A percentile compares a stretch with the other conserved stretches of the same genome.
Evolutionary conservation across 2,888 invertebrate species (phyloP).

Genomic region (Drosophila mettleri): DNA sequence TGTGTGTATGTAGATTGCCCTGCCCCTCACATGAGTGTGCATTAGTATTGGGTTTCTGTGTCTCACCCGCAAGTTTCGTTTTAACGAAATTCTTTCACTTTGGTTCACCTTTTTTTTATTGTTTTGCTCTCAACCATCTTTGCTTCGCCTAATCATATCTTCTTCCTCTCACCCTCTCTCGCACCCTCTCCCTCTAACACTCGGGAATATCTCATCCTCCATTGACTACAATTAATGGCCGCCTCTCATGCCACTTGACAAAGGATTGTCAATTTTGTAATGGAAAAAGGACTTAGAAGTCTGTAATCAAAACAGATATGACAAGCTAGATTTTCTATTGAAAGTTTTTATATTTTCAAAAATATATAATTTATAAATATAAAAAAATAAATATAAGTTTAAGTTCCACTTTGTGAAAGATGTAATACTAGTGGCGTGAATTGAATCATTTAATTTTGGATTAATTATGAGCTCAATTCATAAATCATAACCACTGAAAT

Average conservation of each 20-base stretch:
- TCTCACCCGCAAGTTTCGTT: conserved; percentile 46
- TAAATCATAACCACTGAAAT: no score
- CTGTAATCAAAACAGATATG: neutral
- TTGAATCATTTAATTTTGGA: no score
- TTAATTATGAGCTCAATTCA: no score
- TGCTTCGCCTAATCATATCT: conserved; percentile 22
- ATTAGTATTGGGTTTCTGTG: conserved; percentile 45
- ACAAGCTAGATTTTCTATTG: neutral
- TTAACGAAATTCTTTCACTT: conserved; percentile 55
- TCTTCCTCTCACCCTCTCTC: neutral
- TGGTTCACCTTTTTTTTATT: conserved; percentile 22
- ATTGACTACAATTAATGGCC: conserved; percentile 34
- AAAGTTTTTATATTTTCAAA: neutral
- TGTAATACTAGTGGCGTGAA: no score
- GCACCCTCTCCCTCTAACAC: neutral
- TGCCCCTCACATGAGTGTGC: conserved; percentile 16
- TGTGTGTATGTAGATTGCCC: conserved; percentile 25
- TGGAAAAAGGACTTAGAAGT: neutral
- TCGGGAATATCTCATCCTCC: conserved; percentile 19
- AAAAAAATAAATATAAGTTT: neutral
- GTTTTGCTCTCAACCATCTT: conserved; percentile 61
- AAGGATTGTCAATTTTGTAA: conserved; percentile 16
- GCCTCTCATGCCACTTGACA: conserved; percentile 25
- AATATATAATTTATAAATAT: neutral
- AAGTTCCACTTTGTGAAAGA: no score